Base-by-base conservation (phyloP, 2,888 invertebrate genomes). In the Metacarcinus magister region DNA sequence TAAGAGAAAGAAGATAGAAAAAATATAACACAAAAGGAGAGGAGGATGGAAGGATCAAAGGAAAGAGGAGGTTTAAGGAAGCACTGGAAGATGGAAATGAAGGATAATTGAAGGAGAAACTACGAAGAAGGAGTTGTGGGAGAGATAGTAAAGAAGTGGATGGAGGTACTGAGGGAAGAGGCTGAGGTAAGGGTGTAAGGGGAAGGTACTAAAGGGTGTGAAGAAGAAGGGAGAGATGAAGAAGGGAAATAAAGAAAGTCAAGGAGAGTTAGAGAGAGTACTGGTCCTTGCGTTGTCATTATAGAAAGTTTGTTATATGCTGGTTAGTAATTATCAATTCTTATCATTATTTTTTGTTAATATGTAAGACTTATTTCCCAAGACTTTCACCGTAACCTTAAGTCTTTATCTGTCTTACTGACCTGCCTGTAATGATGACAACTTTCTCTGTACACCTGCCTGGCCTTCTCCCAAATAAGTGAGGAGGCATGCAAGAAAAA, bases 351-450 rank as follows among this genome's bases (percentile, higher is more conserved):
- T 67, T 67, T 67, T 67, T n/a, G 67, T 67, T 23, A 67, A n/a
- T 67, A 1, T 23, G 23, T 67, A 67, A 67, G 67, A 67, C 0
- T 23, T n/a, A 67, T n/a, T 67, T 67, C 67, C 67, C 67, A 23
- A 67, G 67, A 67, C 67, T 67, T 67, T 67, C 67, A 67, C 67
- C 67, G 7, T n/a, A 67, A 67, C n/a, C 67, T 67, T 67, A 67
- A 67, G 32, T 32, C 32, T 32, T 28, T 13, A 10, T 82, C 32
- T 7, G 2, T 13, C 7, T 82, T 82, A 28, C n/a, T 67, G 2
- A 23, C 23, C 23, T 67, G 19, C 16, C 23, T 23, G 67, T 23
- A 67, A 67, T 67, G 23, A 23, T 67, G 23, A 23, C 23, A 39
- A 39, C 39, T 39, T 39, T 39, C 39, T 39, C 39, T 39, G 2